A percentile compares a stretch with the other conserved stretches of the same genome.
Conservation (phyloP, 2,888 invertebrate species). For the Sipha maydis region DNA sequence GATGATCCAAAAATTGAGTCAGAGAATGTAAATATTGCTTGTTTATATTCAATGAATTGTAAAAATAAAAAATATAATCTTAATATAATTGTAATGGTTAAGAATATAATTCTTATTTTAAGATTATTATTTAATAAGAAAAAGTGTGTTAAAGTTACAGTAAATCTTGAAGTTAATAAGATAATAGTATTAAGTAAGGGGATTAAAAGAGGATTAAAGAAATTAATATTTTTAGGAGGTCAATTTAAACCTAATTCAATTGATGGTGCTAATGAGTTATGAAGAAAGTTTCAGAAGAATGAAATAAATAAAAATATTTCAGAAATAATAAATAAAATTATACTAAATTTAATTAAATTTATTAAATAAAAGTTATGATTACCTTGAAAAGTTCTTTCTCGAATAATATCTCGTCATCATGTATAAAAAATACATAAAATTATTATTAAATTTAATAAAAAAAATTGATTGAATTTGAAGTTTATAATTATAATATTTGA, state of each 20-base stretch:
- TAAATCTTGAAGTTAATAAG: neutral
- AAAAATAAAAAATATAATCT: neutral
- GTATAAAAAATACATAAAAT: too few species aligned
- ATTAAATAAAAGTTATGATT: too few species aligned
- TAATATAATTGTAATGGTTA: neutral
- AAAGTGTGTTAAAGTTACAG: neutral
- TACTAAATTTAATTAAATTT: too few species aligned
- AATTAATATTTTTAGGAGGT: neutral
- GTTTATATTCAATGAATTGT: conserved; percentile 7
- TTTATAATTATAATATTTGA: conserved; percentile 32
- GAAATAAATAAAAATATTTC: conserved; percentile 13
- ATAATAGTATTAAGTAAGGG: neutral
- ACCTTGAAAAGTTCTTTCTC: too few species aligned
- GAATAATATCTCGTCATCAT: too few species aligned
- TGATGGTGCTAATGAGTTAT: neutral
- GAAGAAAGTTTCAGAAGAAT: conserved; percentile 16
- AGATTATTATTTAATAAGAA: neutral
- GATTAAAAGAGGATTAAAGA: conserved; percentile 3
- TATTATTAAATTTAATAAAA: neutral
- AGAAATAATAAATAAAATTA: neutral
- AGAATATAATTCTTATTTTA: neutral
- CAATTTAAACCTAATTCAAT: conserved; percentile 17
- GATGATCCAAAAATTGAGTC: too few species aligned
- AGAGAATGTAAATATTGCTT: too few species aligned
- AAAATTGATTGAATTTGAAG: neutral